Conservation (phyloP, 2,113 vertebrate genomes). For the Caretta caretta region DNA sequence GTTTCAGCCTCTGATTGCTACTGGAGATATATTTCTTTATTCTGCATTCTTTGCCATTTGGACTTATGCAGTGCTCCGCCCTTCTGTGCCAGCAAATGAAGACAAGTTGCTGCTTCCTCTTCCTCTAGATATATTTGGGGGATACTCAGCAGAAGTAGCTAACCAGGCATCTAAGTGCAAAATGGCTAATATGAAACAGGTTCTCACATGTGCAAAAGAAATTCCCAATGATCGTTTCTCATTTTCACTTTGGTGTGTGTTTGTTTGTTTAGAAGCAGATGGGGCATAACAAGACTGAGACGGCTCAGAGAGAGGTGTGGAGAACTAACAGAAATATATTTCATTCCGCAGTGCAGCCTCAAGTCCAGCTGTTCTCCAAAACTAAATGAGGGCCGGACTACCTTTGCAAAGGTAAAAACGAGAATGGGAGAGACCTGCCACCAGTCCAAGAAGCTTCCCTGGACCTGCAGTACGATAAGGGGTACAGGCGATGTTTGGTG, state of each 20-base stretch:
- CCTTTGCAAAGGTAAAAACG: neutral
- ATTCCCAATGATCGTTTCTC: fast-evolving
- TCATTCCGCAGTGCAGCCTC: neutral
- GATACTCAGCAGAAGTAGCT: neutral
- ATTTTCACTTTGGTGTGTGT: neutral
- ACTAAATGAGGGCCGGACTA: neutral
- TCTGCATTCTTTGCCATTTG: neutral
- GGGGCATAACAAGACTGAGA: fast-evolving
- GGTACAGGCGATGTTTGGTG: neutral
- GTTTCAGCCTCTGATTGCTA: neutral
- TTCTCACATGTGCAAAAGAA: neutral
- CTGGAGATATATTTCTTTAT: neutral
- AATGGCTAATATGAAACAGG: neutral
- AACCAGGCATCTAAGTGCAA: neutral
- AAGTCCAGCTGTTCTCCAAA: neutral
- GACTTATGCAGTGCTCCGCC: neutral
- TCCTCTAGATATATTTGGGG: neutral
- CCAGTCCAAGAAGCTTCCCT: neutral
- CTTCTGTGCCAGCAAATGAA: neutral
- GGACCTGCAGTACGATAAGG: neutral
- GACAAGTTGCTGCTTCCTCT: neutral
- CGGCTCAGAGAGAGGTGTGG: neutral
- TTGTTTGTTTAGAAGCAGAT: neutral
- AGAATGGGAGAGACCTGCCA: neutral
- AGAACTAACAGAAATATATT: neutral